Evolutionary conservation across 2,113 vertebrate genomes (phyloP).

Genomic region (Scartelaos histophorus): DNA sequence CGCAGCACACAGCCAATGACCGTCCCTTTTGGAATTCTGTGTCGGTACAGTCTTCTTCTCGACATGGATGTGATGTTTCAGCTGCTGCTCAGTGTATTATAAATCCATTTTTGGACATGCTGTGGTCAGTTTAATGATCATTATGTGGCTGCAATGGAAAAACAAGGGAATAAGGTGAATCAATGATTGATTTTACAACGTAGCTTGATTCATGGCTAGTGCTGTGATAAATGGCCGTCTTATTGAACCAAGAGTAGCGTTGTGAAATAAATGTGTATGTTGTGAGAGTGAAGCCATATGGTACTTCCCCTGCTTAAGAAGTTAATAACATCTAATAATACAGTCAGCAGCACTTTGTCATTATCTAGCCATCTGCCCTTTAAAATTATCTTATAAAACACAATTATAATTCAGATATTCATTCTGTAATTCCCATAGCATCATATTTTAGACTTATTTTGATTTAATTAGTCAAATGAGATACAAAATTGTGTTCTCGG

Average conservation of each 20-base stretch:
- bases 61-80: conserved; percentile 51
- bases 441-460: conserved; percentile 27
- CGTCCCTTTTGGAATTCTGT: conserved; percentile 21
- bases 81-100: conserved; percentile 55
- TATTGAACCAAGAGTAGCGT: conserved; percentile 62
- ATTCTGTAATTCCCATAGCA: conserved; percentile 42
- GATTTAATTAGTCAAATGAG: conserved; percentile 64
- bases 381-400: conserved; percentile 26
- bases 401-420: conserved; percentile 30
- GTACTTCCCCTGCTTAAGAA: conserved; percentile 31
- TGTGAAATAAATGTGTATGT: conserved; percentile 61
- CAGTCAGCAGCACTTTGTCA: background rate
- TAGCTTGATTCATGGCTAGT: conserved; percentile 74
- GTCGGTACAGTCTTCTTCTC: conserved; percentile 46
- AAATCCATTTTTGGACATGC: conserved; percentile 75
- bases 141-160: conserved; percentile 76
- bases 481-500: conserved; percentile 42
- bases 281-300: conserved; percentile 32
- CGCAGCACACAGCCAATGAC: conserved; percentile 26
- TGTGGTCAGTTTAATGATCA: conserved; percentile 78
- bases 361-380: conserved; percentile 19
- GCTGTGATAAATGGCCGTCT: conserved; percentile 71
- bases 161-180: conserved; percentile 77
- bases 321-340: conserved; percentile 29
- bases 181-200: conserved; percentile 74